phyloP scores from a whole-genome alignment of 2,797 vertebrate genomes.

The Dendrocincla tyrannina region DNA sequence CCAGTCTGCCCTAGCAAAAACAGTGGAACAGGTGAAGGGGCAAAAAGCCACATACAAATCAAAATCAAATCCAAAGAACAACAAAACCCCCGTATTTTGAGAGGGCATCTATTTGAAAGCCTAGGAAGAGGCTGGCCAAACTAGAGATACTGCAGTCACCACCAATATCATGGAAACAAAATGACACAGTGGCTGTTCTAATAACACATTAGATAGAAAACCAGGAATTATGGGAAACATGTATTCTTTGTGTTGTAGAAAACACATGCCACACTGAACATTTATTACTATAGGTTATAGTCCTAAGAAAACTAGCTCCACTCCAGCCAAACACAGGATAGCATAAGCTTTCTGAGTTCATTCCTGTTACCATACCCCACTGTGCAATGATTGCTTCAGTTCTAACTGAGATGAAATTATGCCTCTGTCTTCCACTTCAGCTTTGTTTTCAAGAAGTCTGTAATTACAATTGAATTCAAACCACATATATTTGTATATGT shows the following conservation, averaged over 20 bases:
- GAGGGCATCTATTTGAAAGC: neutral
- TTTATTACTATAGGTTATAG: neutral
- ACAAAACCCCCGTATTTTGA: fast-evolving
- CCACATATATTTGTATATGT: neutral
- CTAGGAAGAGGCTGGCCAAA: neutral
- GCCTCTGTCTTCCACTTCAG: neutral
- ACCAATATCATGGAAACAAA: neutral
- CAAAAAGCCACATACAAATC: neutral
- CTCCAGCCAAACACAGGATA: neutral
- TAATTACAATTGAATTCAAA: neutral
- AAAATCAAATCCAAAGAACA: neutral
- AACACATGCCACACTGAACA: neutral
- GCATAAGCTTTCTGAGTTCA: neutral
- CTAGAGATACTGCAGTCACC: neutral
- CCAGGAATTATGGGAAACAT: neutral
- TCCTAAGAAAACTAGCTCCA: neutral
- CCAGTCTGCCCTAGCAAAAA: neutral
- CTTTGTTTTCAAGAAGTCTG: neutral
- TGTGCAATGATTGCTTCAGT: neutral
- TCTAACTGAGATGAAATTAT: neutral
- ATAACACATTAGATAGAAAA: neutral
- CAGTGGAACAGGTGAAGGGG: neutral
- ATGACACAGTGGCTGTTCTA: neutral
- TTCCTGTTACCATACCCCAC: neutral
- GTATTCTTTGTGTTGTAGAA: neutral